Evolutionary conservation across 2,888 invertebrate species (phyloP), one percentile per base, ranked within the genome.

Genomic region (Troides aeacus): DNA sequence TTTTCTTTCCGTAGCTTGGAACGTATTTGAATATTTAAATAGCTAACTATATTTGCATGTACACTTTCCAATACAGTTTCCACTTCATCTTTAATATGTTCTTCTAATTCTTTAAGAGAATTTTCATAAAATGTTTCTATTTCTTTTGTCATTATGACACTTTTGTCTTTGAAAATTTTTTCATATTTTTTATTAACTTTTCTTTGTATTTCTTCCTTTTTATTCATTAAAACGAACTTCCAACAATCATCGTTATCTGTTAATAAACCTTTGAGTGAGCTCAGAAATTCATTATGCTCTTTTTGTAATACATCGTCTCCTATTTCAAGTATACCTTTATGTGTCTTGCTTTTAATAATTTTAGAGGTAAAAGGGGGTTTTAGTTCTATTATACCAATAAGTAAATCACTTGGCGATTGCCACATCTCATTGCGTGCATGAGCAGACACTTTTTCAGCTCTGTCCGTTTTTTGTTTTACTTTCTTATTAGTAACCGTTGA

Each of bases 341-440:
- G 92, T 53, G 92, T 85, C 73, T 78, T 84, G 3, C 88, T 90
- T 79, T 90, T 84, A 21, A 85, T 86, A 68, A 90, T 87, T 83
- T 89, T 92, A 0, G 92, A 90, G 21, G 92, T 92, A 73, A 92
- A 90, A 0, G 92, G 92, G 56, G 91, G 89, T 42, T 80, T 79
- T 12, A 92, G 76, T 64, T 89, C 83, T 72, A 92, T 63, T 73
- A 80, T 81, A 23, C 84, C 89, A 72, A 90, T 86, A 57, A 92
- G 75, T 68, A 84, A 76, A 74, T 92, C 92, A 76, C 92, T 92
- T 12, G 92, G 92, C 57, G 92, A 92, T 61, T 79, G 75, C 92
- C 92, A 92, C 21, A 72, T 61, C 24, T 66, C 24, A 8, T 69
- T 61, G 64, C 21, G 0, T 15, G n/a, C 39, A 30, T 72, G 36